Base-by-base conservation (phyloP, 92 coral and sea anemone species). In the Phymanthus crucifer region DNA sequence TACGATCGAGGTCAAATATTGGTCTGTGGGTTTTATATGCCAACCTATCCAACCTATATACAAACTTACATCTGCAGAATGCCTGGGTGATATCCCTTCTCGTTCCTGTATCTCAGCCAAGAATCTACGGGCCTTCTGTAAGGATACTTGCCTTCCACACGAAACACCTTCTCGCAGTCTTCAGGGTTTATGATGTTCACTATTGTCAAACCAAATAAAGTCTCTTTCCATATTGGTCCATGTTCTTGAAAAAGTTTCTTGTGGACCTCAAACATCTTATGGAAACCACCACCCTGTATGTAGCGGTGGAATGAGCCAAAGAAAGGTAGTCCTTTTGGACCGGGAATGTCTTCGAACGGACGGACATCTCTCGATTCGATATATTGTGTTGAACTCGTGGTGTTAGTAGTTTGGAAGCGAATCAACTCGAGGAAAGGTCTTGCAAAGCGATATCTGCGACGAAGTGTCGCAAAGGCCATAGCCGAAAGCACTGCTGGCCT, bases 91-190 rank as follows among this genome's bases (percentile, higher is more conserved):
- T 69, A 70, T 40, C 58, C 75, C 6, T 24, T 33, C 74, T 75
- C 48, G 12, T 83, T 74, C n/a, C 74, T 33, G 46, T 71, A 74
- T 27, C 65, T 73, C 7, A 45, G 66, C 78, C 88, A 91, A 0
- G 89, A 47, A 1, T 78, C 86, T 2, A 91, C 19, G 0, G 46
- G 21, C n/a, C 65, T 61, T 10, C 95, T 89, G 3, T 70, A 26
- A 1, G 95, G 95, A 36, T 83, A 79, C 54, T 76, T 89, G 61
- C 92, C 95, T 68, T 91, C 92, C 2, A 83, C 75, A 33, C 95
- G 93, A 32, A 78, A 78, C 11, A 89, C 93, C 16, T 68, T 80
- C 24, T 78, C 86, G 24, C 67, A 74, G 56, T 85, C 95, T 7
- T 17, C 82, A 2, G 95, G 92, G 37, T 82, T 89, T 7, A 79